Conservation (phyloP, 2,888 invertebrate genomes). For the Diaphora mendica region DNA sequence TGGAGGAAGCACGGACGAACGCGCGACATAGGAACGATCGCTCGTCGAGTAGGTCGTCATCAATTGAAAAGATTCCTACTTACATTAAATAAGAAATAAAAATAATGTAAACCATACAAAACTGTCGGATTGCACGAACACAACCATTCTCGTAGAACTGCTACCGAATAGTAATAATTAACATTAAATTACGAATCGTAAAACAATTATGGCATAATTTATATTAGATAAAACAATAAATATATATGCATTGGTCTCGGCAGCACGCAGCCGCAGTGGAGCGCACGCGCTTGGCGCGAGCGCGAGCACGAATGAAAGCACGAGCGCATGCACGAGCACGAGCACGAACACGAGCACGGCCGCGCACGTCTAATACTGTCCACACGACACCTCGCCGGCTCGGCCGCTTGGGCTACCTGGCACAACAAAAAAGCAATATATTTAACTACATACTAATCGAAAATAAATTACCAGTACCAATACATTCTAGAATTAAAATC, state of each 20-base stretch:
- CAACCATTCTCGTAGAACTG: constrained; percentile 57
- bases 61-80: constrained; percentile 68
- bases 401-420: constrained; percentile 1
- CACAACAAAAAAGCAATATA: neutral
- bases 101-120: constrained; percentile 64
- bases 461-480: too few species aligned
- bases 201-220: constrained; percentile 82
- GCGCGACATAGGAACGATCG: constrained; percentile 71
- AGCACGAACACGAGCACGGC: neutral
- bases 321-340: neutral
- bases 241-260: constrained; percentile 65
- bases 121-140: constrained; percentile 59
- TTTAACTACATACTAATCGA: too few species aligned
- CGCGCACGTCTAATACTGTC: constrained; percentile 11
- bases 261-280: constrained; percentile 14
- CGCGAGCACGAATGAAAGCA: neutral
- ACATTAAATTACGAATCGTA: constrained; percentile 75
- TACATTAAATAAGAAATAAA: constrained; percentile 58
- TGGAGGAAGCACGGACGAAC: constrained; percentile 65
- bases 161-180: constrained; percentile 66
- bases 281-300: constrained; percentile 3
- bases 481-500: too few species aligned
- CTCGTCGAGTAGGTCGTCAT: constrained; percentile 68
- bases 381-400: neutral
- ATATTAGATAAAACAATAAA: constrained; percentile 75